phyloP scores from a whole-genome alignment of 1,140 invertebrate species.

The Cephus cinctus region DNA sequence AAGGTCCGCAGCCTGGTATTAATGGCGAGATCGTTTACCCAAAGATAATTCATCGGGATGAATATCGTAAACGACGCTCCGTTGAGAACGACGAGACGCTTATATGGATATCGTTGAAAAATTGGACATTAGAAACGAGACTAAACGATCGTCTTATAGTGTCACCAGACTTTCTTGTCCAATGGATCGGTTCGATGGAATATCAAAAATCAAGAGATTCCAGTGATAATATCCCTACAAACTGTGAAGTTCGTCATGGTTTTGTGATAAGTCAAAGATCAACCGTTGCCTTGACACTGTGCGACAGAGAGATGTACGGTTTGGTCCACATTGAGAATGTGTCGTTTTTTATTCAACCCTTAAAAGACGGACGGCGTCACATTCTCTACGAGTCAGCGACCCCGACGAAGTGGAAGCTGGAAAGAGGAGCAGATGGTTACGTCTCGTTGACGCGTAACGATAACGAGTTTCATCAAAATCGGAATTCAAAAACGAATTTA shows the following conservation, averaged over 20 bases:
- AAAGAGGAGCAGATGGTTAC: no score
- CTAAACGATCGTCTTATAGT: conserved; percentile 24
- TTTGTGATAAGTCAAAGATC: conserved; percentile 26
- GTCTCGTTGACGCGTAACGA: no score
- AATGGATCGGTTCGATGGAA: conserved; percentile 7
- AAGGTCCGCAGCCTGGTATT: conserved; percentile 2
- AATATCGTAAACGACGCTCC: conserved; percentile 15
- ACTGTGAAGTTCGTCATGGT: conserved; percentile 31
- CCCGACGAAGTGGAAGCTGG: neutral
- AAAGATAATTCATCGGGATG: conserved; percentile 7
- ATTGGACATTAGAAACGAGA: conserved; percentile 35
- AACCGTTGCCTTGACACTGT: conserved; percentile 47
- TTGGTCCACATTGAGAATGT: conserved; percentile 36
- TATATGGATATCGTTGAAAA: conserved; percentile 23
- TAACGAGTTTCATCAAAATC: no score
- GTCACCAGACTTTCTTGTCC: conserved; percentile 17
- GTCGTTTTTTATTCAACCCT: conserved; percentile 50
- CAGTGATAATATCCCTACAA: neutral
- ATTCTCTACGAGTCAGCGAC: conserved; percentile 28
- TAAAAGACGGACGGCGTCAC: conserved; percentile 24
- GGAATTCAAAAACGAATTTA: no score
- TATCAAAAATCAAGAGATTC: neutral
- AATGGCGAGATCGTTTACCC: conserved; percentile 27
- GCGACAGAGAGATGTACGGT: conserved; percentile 43
- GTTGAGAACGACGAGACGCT: neutral